phyloP scores from a whole-genome alignment of 1,140 invertebrate genomes.

The Trachelipus rathkii region DNA sequence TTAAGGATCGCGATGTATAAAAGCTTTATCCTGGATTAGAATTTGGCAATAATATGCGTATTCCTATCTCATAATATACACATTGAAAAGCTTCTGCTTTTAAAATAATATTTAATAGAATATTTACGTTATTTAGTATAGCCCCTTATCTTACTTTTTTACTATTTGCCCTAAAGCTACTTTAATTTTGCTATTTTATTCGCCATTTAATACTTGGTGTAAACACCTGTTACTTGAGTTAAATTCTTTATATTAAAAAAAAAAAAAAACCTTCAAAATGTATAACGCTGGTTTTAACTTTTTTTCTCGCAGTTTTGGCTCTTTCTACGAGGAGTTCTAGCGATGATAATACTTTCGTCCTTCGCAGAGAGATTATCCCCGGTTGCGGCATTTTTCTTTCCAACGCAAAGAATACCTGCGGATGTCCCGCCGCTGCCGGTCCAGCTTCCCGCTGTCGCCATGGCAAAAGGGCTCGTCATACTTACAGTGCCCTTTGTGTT shows the following conservation, averaged over 20 bases:
- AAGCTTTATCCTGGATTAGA: too few species aligned
- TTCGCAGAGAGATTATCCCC: background rate
- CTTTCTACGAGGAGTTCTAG: conserved; percentile 6
- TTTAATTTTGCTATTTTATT: too few species aligned
- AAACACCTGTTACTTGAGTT: too few species aligned
- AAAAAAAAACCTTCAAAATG: background rate
- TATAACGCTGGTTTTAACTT: background rate
- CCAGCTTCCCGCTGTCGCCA: background rate
- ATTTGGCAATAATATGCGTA: too few species aligned
- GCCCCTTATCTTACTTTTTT: too few species aligned
- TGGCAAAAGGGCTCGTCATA: background rate
- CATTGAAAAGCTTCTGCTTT: too few species aligned
- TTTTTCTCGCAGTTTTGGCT: conserved; percentile 1
- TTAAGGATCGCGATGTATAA: too few species aligned
- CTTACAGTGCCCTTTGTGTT: conserved; percentile 16
- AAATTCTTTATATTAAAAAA: background rate
- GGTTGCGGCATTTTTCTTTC: background rate
- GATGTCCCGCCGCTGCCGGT: background rate
- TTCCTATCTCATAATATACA: too few species aligned
- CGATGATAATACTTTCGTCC: background rate
- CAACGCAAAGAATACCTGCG: background rate
- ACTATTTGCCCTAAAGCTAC: too few species aligned
- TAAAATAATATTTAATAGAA: too few species aligned
- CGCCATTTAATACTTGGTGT: too few species aligned
- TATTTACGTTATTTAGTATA: too few species aligned